These are phyloP conservation scores for Aix galericulata DNA, from an alignment of 2,113 vertebrate species.

Conservation along the genomic window DNA sequence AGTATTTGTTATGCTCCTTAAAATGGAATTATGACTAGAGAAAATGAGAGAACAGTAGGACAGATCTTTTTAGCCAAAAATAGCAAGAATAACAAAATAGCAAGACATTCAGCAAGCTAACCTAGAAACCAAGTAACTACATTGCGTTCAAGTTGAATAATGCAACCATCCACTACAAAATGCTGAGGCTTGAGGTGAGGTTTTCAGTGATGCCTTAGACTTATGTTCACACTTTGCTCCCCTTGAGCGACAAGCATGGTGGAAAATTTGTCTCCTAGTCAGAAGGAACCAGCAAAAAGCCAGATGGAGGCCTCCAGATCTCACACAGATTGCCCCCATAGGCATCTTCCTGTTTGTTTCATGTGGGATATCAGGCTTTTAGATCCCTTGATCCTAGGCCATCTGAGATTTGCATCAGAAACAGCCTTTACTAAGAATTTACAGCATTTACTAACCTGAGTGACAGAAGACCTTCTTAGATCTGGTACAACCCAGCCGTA, in stretches of 20 bases:
- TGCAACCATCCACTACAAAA: rapidly evolving
- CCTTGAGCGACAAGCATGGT: not conserved
- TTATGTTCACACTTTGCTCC: not conserved
- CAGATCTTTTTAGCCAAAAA: not conserved
- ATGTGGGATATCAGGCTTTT: not conserved
- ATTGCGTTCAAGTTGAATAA: not conserved
- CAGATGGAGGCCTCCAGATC: not conserved
- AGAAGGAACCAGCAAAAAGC: not conserved
- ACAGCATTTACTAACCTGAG: not conserved
- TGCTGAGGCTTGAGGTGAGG: not conserved
- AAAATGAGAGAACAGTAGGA: not conserved
- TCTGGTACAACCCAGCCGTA: not conserved
- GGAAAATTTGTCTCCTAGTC: not conserved
- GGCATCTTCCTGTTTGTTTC: not conserved
- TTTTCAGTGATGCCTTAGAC: rapidly evolving
- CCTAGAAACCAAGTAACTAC: not conserved
- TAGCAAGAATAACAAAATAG: not conserved
- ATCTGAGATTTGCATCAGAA: not conserved
- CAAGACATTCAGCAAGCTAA: not conserved
- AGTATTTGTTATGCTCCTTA: not conserved
- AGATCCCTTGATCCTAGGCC: not conserved
- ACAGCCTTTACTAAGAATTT: not conserved
- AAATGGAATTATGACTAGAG: not conserved
- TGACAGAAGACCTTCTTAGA: not conserved
- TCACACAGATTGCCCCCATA: not conserved